Percentiles rank a stretch among this genome's conserved stretches.
phyloP scores from a whole-genome alignment of 2,797 vertebrate species.

The Aplochiton taeniatus region DNA sequence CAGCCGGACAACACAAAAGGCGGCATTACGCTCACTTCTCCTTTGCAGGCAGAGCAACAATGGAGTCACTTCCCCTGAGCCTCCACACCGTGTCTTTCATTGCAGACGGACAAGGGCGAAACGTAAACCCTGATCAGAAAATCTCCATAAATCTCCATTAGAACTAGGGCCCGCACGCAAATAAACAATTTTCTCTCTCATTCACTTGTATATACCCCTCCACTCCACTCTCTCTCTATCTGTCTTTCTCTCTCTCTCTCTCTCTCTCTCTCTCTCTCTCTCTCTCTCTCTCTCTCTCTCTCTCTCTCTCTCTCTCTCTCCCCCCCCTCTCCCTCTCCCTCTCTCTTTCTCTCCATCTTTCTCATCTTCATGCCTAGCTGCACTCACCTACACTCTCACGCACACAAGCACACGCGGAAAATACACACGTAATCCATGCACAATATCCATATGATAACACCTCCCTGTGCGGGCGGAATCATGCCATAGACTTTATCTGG shows the following conservation, averaged over 20 bases:
- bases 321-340: no score
- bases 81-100: conserved; percentile 4
- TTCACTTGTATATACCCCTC: no score
- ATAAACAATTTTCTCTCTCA: not conserved
- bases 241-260: no score
- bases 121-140: conserved; percentile 17
- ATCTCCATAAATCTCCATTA: conserved; percentile 15
- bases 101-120: not conserved
- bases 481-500: conserved; percentile 17
- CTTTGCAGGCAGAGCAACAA: not conserved
- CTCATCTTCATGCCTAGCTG: not conserved
- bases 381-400: not conserved
- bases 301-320: no score
- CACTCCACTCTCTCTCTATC: no score
- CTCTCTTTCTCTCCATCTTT: not conserved
- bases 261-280: not conserved
- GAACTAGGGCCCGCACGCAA: not conserved
- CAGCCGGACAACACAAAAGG: no score
- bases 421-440: conserved; percentile 1
- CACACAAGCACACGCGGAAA: not conserved
- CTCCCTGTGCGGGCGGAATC: conserved; percentile 3
- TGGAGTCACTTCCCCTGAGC: not conserved
- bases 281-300: not conserved
- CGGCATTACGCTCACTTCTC: no score
- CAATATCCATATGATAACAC: conserved; percentile 7